A percentile compares a stretch with the other conserved stretches of the same genome.
phyloP scores from a whole-genome alignment of 2,797 vertebrate species.

The Erpetoichthys calabaricus region DNA sequence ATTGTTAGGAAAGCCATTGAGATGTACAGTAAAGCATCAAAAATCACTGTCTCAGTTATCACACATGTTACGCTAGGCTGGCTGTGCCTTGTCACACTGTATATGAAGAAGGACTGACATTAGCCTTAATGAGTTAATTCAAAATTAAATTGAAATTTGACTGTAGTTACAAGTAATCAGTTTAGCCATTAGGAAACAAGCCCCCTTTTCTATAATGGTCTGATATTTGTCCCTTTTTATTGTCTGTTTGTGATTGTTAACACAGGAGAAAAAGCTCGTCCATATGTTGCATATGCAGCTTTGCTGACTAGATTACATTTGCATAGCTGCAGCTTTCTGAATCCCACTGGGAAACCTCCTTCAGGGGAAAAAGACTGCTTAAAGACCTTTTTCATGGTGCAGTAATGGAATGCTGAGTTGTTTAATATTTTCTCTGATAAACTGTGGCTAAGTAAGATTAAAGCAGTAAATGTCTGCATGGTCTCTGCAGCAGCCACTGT shows the following conservation, averaged over 20 bases:
- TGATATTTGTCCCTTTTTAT: not conserved
- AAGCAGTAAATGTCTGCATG: not conserved
- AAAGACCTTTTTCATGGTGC: not conserved
- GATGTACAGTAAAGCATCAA: too few relatives aligned
- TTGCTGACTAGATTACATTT: not conserved
- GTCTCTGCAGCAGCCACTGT: not conserved
- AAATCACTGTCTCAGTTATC: too few relatives aligned
- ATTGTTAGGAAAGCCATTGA: too few relatives aligned
- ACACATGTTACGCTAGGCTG: too few relatives aligned
- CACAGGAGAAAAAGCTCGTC: not conserved
- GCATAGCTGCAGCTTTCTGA: not conserved
- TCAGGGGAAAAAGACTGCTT: not conserved
- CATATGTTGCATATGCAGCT: not conserved
- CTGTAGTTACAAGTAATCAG: too few relatives aligned
- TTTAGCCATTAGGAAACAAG: too few relatives aligned
- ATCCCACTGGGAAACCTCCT: not conserved
- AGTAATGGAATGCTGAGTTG: not conserved
- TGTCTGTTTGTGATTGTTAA: not conserved
- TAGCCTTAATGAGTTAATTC: too few relatives aligned
- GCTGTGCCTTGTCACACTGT: too few relatives aligned
- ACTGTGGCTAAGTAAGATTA: not conserved
- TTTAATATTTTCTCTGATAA: not conserved
- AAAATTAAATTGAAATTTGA: too few relatives aligned
- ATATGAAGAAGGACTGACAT: too few relatives aligned
- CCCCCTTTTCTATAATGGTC: too few relatives aligned